phyloP scores from a whole-genome alignment of 1,140 invertebrate species.

The Macrosteles quadrilineatus region DNA sequence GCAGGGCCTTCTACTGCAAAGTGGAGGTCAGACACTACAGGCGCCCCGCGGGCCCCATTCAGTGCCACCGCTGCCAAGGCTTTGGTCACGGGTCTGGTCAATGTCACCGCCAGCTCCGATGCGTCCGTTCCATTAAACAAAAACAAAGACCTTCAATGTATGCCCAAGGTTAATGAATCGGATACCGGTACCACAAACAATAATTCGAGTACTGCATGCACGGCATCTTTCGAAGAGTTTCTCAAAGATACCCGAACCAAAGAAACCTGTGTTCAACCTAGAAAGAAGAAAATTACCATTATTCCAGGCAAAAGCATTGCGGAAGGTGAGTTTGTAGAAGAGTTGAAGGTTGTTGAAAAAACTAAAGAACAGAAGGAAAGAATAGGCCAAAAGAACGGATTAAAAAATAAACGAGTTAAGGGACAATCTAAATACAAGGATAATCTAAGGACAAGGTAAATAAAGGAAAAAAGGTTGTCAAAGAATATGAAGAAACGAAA shows the following conservation, averaged over 20 bases:
- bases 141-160: constrained; percentile 23
- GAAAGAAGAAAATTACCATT: constrained; percentile 23
- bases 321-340: constrained; percentile 10
- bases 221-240: constrained; percentile 23
- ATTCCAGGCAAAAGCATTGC: constrained; percentile 25
- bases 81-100: no score
- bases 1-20: no score
- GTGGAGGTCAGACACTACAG: no score
- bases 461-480: background rate
- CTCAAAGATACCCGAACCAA: constrained; percentile 14
- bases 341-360: background rate
- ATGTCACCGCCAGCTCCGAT: no score
- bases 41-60: no score
- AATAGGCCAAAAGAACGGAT: constrained; percentile 14
- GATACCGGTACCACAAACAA: background rate
- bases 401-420: background rate
- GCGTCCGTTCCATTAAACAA: constrained; percentile 25
- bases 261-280: constrained; percentile 10
- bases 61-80: no score
- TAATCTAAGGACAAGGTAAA: background rate
- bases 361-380: background rate
- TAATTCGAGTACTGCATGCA: background rate
- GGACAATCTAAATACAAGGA: background rate
- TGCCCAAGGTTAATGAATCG: constrained; percentile 17
- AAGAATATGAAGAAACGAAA: background rate